Conservation (phyloP, 2,113 vertebrate genomes). For the Actenoides lindsayi region DNA sequence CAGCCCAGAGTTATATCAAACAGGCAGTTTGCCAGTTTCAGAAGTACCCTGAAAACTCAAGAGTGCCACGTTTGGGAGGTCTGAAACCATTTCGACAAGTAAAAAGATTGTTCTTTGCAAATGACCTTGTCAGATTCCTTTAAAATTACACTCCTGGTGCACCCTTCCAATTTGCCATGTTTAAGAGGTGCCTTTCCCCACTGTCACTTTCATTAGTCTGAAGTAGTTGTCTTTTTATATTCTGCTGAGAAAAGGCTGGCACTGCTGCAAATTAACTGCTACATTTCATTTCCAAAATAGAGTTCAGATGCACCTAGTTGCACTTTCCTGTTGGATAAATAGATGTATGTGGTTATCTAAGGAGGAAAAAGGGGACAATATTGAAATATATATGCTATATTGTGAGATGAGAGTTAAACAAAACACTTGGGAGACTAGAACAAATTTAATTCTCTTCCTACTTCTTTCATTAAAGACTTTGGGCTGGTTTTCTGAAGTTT, state of each 20-base stretch:
- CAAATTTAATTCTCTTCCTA: neutral
- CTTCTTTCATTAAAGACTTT: neutral
- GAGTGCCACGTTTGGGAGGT: neutral
- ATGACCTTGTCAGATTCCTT: constrained; percentile 41
- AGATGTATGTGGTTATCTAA: neutral
- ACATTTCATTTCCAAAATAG: constrained; percentile 18
- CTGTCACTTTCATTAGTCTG: constrained; percentile 58
- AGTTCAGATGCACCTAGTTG: neutral
- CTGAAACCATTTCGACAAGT: neutral
- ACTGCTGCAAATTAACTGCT: constrained; percentile 49
- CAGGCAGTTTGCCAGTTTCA: neutral
- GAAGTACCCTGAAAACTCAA: constrained; percentile 2
- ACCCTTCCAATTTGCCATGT: constrained; percentile 30
- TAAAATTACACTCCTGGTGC: constrained; percentile 38
- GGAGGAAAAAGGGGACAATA: neutral
- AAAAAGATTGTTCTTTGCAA: constrained; percentile 19
- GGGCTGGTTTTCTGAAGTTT: neutral
- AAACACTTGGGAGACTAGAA: neutral
- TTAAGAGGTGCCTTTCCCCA: constrained; percentile 10
- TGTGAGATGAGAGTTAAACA: neutral
- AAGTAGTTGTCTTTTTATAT: constrained; percentile 14
- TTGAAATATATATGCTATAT: neutral
- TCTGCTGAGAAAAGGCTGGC: neutral
- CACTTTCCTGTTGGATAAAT: neutral
- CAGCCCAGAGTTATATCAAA: neutral